These are phyloP conservation scores for Pocillopora verrucosa DNA, from an alignment of 64 coral and sea anemone genomes.

Conservation along the genomic window DNA sequence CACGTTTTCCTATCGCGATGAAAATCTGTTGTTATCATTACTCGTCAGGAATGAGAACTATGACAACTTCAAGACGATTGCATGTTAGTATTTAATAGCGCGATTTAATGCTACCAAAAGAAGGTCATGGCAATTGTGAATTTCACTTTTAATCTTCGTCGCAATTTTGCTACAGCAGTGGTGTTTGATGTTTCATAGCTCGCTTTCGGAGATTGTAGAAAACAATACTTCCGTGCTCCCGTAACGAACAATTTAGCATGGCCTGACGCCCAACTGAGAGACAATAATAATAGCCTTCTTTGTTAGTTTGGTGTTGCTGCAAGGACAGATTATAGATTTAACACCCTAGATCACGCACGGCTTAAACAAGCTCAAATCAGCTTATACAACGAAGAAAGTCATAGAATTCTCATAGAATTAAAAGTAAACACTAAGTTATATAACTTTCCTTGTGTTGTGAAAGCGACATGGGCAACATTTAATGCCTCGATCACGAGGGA, in stretches of 20 bases:
- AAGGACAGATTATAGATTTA: constrained; percentile 1
- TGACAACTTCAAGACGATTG: neutral
- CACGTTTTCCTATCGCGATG: constrained; percentile 29
- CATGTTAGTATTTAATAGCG: neutral
- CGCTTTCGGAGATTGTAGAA: neutral
- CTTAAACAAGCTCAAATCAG: constrained; percentile 1
- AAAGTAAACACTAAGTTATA: neutral
- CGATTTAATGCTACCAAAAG: neutral
- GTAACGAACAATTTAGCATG: constrained; percentile 18
- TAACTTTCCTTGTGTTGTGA: neutral
- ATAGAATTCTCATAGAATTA: constrained; percentile 6
- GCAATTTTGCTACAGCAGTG: neutral
- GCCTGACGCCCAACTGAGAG: constrained; percentile 24
- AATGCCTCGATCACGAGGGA: too few relatives aligned
- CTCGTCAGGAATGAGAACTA: constrained; percentile 7
- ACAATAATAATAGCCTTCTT: neutral
- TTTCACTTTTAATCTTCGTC: neutral
- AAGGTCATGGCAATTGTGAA: constrained; percentile 5
- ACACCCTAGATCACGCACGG: neutral
- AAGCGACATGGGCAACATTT: neutral
- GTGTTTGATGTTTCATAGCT: neutral
- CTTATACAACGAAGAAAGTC: neutral
- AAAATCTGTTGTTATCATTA: constrained; percentile 21
- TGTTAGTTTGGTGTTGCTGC: neutral
- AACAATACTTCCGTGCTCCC: constrained; percentile 20